A percentile compares a stretch with the other conserved stretches of the same genome.
Evolutionary conservation across 2,888 invertebrate genomes (phyloP).

Genomic region (Drosophila nr. perissopoda): DNA sequence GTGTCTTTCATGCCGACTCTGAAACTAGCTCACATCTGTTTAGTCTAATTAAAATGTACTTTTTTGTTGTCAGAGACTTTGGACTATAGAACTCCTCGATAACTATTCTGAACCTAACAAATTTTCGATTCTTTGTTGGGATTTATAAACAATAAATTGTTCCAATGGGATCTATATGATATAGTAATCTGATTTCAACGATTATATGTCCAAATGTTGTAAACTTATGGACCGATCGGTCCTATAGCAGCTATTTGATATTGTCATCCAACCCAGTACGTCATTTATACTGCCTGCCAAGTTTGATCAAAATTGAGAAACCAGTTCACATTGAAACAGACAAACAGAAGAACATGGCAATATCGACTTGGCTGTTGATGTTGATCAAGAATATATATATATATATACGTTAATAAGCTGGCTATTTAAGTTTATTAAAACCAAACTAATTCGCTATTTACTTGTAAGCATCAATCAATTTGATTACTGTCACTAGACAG

Average conservation of each 20-base stretch:
- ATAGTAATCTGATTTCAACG: background rate
- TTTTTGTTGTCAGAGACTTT: background rate
- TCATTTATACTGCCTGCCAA: no score
- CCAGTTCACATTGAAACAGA: background rate
- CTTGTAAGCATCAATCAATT: background rate
- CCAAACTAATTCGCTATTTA: background rate
- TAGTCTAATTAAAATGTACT: background rate
- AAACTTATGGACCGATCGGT: background rate
- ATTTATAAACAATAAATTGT: no score
- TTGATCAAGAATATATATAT: background rate
- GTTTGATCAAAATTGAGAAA: no score
- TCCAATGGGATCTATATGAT: background rate
- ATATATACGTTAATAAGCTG: background rate
- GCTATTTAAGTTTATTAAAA: background rate
- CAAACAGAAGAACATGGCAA: background rate
- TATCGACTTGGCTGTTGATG: background rate
- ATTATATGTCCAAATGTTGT: no score
- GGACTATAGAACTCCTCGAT: background rate
- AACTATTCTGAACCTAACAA: background rate
- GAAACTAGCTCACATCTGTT: background rate
- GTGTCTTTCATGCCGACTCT: background rate
- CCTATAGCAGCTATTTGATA: background rate
- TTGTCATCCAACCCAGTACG: background rate
- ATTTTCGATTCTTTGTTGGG: background rate
- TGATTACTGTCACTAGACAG: background rate